Base-by-base conservation (phyloP, 2,888 invertebrate species). In the Piscicola geometra region DNA sequence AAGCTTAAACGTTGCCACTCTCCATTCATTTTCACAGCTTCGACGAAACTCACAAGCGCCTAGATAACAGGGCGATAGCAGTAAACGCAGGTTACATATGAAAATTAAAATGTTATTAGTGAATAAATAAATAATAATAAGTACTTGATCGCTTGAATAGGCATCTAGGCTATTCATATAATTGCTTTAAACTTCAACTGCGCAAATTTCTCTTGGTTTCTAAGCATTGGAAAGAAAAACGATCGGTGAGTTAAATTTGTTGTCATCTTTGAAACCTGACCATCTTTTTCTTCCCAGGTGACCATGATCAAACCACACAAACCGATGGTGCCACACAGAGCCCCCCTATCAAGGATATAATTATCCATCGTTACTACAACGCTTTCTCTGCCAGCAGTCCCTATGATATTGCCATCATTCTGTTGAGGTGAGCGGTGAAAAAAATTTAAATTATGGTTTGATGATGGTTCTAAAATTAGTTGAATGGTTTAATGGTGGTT, bases 371-470 rank as follows among this genome's bases (percentile, higher is more conserved):
- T n/a, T 35, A 64, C 25, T 73, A 73, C 64, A 73, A 33, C 41
- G 2, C n/a, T 36, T 1, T 18, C 36, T n/a, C 73, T 64, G 56
- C 73, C 18, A 30, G n/a, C 18, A 73, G 60, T 56, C 60, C 60
- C n/a, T 56, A 73, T 25, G 73, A 73, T 64, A 73, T 73, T 28
- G 73, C 64, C n/a, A n/a, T n/a, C n/a, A n/a, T n/a, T n/a, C n/a
- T n/a, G n/a, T n/a, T n/a, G n/a, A n/a, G n/a, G n/a, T n/a, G n/a
- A n/a, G n/a, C n/a, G n/a, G n/a, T n/a, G n/a, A n/a, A n/a, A n/a
- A n/a, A n/a, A n/a, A n/a, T n/a, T n/a, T n/a, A n/a, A n/a, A n/a
- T n/a, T n/a, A n/a, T n/a, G n/a, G n/a, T n/a, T n/a, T n/a, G n/a
- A n/a, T n/a, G n/a, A n/a, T n/a, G n/a, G n/a, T n/a, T n/a, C n/a